A percentile compares a stretch with the other conserved stretches of the same genome.
Conservation (phyloP, 2,888 invertebrate genomes). For the Ophonus ardosiacus region DNA sequence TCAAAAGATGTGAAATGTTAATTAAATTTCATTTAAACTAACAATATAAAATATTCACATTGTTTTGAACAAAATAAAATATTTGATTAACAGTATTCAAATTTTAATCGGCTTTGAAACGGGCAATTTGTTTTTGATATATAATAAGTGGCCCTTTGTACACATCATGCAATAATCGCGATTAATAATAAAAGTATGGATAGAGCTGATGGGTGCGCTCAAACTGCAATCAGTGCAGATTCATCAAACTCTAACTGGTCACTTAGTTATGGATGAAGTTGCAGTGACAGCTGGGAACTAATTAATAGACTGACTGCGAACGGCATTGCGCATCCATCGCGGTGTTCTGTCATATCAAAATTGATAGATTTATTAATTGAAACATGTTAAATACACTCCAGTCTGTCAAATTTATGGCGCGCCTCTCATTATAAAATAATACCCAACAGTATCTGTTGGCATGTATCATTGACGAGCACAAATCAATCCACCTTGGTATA, state of each 20-base stretch:
- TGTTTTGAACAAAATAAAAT: too few relatives aligned
- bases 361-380: constrained; percentile 54
- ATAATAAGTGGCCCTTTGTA: too few relatives aligned
- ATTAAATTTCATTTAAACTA: too few relatives aligned
- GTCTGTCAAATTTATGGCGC: constrained; percentile 24
- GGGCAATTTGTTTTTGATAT: too few relatives aligned
- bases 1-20: too few relatives aligned
- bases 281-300: constrained; percentile 34
- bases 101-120: too few relatives aligned
- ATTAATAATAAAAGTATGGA: constrained; percentile 34
- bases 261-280: constrained; percentile 49
- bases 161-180: not conserved
- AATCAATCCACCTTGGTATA: too few relatives aligned
- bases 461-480: too few relatives aligned
- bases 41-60: too few relatives aligned
- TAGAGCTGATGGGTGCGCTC: constrained; percentile 1
- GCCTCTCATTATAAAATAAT: constrained; percentile 47
- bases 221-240: constrained; percentile 38
- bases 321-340: constrained; percentile 5
- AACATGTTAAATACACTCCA: constrained; percentile 50
- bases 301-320: constrained; percentile 49
- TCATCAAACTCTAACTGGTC: constrained; percentile 48
- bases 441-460: not conserved
- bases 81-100: too few relatives aligned
- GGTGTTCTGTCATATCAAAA: constrained; percentile 23